Evolutionary conservation across 2,113 vertebrate genomes (phyloP).

Genomic region (Callipepla squamata): DNA sequence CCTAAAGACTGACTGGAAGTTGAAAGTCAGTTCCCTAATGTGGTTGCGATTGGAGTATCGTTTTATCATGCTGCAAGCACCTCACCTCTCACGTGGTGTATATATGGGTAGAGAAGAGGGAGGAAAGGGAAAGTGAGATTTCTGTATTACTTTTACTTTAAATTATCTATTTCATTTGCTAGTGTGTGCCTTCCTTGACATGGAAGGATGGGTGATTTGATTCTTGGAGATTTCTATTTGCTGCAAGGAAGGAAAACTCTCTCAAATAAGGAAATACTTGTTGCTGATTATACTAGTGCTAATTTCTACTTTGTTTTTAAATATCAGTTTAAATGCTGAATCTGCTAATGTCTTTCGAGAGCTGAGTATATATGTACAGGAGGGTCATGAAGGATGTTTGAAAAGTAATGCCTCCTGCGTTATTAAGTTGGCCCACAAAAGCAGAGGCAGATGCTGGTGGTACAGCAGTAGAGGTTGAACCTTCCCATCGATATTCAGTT

Average conservation of each 20-base stretch:
- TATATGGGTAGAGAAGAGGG: background rate
- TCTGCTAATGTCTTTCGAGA: background rate
- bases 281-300: background rate
- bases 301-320: background rate
- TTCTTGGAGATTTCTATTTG: background rate
- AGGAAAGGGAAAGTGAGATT: constrained; percentile 4
- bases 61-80: constrained; percentile 47
- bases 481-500: too few species aligned
- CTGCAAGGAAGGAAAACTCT: background rate
- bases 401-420: too few species aligned
- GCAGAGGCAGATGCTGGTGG: too few species aligned
- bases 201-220: background rate
- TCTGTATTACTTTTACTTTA: constrained; percentile 21
- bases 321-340: background rate
- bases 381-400: background rate
- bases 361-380: background rate
- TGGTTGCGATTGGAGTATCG: background rate
- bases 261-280: background rate
- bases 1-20: constrained; percentile 52
- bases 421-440: too few species aligned
- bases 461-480: too few species aligned
- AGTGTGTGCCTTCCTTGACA: background rate
- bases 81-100: background rate
- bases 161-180: constrained; percentile 30
- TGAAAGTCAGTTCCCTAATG: constrained; percentile 15